Evolutionary conservation across 23 tunicate species (phyloP), one percentile per base, ranked within the genome.

Genomic region (Pegea sp.): DNA sequence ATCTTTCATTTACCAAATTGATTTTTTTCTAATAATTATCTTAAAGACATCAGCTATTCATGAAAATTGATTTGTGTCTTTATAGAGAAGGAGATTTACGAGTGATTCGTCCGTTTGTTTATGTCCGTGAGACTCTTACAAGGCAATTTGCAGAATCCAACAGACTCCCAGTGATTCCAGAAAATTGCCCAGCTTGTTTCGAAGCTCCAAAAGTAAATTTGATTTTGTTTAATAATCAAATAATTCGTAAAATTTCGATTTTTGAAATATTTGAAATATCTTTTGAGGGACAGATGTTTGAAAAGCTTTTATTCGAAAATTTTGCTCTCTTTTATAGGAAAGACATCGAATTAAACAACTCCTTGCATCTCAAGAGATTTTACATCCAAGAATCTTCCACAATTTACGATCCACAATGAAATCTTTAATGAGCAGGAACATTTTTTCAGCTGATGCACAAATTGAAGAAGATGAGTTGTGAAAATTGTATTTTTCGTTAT

Each of bases 111-210:
- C 99, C 99, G 8, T 84, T 91, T 28, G 60, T 72, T 28, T 91
- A 71, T 48, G 86, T 79, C 32, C 58, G 99, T 4, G 99, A 91
- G 49, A 91, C 73, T 23, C 86, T 78, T 25, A 91, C 99, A 24
- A 55, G 99, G 52, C 56, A 72, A 7, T 91, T 91, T 73, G 99
- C 99, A 11, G 93, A 91, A 50, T 24, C 48, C 5, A 46, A 72
- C 16, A 72, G 63, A 33, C 55, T 91, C n/a, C 99, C 99, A 0
- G 70, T 91, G 26, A 91, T 91, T 30, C 93, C 99, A 16, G 99
- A 91, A 58, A 91, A 91, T 53, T 91, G 99, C 57, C 99, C 99
- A 13, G 99, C 99, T 0, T 91, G 99, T 34, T 91, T 91, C 49
- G 91, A 84, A 46, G 93, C 91, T 25, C 99, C 99, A 22, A 91